A percentile compares a stretch with the other conserved stretches of the same genome.
phyloP scores from a whole-genome alignment of 2,888 invertebrate genomes.

The Ennomos fuscantarius region DNA sequence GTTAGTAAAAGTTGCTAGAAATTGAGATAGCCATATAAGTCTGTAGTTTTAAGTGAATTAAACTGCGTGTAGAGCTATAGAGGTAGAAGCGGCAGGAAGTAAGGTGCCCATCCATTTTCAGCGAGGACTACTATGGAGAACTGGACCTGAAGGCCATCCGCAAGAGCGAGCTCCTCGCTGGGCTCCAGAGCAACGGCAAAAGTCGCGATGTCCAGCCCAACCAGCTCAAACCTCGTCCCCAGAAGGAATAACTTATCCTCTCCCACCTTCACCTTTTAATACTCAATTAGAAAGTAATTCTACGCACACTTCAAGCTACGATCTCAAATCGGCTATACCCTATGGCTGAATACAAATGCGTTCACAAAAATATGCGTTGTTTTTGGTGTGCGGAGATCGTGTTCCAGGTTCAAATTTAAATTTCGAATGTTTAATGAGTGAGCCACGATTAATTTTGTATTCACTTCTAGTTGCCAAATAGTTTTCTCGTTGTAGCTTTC shows the following conservation, averaged over 20 bases:
- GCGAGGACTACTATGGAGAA: conserved; percentile 98
- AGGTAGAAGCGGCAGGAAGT: conserved; percentile 72
- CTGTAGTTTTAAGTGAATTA: conserved; percentile 49
- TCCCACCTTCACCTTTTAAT: conserved; percentile 71
- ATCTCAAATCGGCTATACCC: conserved; percentile 35
- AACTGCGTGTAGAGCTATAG: conserved; percentile 48
- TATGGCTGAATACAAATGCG: conserved; percentile 44
- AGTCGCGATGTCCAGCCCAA: conserved; percentile 71
- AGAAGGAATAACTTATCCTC: conserved; percentile 77
- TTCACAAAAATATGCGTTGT: conserved; percentile 45
- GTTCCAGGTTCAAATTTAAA: conserved; percentile 69
- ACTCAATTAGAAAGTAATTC: conserved; percentile 71
- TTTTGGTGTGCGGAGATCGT: conserved; percentile 65
- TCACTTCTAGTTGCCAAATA: conserved; percentile 83
- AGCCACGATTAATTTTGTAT: conserved; percentile 72
- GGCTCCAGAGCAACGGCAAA: conserved; percentile 88
- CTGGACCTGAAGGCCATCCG: conserved; percentile 97
- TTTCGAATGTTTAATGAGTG: conserved; percentile 67
- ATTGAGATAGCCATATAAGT: conserved; percentile 63
- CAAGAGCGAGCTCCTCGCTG: conserved; percentile 96
- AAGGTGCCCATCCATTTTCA: conserved; percentile 87
- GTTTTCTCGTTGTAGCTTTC: conserved; percentile 70
- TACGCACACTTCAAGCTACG: conserved; percentile 61
- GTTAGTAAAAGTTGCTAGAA: conserved; percentile 73
- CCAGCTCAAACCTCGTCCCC: conserved; percentile 84